Conservation (phyloP, 2,797 vertebrate genomes). For the Orestias chungarensis region DNA sequence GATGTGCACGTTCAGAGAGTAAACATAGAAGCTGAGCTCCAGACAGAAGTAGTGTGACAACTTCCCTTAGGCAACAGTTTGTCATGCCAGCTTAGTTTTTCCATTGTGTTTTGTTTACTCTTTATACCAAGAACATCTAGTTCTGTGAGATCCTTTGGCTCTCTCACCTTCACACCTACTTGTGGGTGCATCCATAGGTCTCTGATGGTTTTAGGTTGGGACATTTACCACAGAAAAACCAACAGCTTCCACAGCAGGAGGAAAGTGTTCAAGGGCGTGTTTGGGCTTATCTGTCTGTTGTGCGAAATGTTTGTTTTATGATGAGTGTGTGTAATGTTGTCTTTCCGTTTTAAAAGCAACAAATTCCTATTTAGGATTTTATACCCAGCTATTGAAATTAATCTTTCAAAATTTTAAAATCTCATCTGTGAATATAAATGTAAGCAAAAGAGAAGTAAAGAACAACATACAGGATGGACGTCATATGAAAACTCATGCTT, state of each 20-base stretch:
- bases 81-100: neutral
- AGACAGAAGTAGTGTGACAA: neutral
- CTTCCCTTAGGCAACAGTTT: neutral
- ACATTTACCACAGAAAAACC: neutral
- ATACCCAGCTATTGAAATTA: neutral
- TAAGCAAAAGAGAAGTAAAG: neutral
- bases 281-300: neutral
- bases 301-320: neutral
- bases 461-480: neutral
- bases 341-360: neutral
- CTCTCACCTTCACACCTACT: neutral
- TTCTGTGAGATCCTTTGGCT: conserved; percentile 1
- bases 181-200: neutral
- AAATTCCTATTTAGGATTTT: neutral
- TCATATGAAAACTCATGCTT: neutral
- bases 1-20: neutral
- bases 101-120: neutral
- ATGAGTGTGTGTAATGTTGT: neutral
- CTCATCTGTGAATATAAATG: neutral
- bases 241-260: neutral
- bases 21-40: neutral
- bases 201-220: neutral
- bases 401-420: too few relatives aligned
- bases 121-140: neutral
- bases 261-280: neutral